phyloP scores from a whole-genome alignment of 2,113 vertebrate genomes.

The Brachionichthys hirsutus region DNA sequence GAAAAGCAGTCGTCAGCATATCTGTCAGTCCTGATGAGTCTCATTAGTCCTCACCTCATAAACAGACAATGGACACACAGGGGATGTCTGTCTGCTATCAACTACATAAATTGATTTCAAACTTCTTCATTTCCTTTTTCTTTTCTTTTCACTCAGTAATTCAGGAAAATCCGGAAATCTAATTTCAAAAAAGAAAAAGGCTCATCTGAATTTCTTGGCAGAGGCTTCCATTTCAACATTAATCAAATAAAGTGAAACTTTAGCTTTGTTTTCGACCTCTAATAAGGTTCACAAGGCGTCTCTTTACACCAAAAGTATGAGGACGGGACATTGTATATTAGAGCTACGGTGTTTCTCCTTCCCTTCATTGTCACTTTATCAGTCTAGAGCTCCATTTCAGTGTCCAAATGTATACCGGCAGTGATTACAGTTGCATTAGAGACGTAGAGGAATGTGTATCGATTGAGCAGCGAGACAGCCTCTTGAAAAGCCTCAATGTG shows the following conservation, averaged over 20 bases:
- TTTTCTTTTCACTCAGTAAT: background rate
- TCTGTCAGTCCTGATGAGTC: constrained; percentile 67
- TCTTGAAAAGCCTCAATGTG: constrained; percentile 64
- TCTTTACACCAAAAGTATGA: constrained; percentile 57
- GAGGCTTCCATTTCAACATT: constrained; percentile 39
- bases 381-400: constrained; percentile 16
- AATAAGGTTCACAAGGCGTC: constrained; percentile 51
- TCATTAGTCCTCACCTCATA: constrained; percentile 68
- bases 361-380: constrained; percentile 67
- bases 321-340: constrained; percentile 46
- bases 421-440: constrained; percentile 79
- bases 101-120: constrained; percentile 42
- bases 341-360: constrained; percentile 54
- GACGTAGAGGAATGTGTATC: constrained; percentile 75
- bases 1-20: constrained; percentile 74
- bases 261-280: constrained; percentile 54
- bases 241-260: constrained; percentile 63
- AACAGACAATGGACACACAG: constrained; percentile 54
- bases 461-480: constrained; percentile 69
- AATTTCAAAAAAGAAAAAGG: constrained; percentile 18
- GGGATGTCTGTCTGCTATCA: constrained; percentile 54
- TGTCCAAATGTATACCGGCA: constrained; percentile 67
- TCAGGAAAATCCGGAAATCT: constrained; percentile 27
- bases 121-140: background rate
- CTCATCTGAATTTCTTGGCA: constrained; percentile 22